Evolutionary conservation across 2,888 invertebrate species (phyloP).

Genomic region (Calephelis perditalis): DNA sequence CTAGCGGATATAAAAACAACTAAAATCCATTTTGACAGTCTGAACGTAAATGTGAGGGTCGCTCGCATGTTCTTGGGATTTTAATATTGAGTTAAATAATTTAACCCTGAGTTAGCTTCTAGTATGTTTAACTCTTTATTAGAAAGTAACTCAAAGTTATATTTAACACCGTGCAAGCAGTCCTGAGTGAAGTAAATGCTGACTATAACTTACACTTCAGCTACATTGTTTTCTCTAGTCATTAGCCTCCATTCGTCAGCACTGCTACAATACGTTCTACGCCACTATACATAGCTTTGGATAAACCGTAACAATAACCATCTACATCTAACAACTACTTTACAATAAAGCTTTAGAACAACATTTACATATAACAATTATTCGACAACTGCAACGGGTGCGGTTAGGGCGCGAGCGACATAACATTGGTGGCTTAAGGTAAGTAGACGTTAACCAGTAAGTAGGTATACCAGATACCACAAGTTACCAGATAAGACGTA

Average conservation of each 20-base stretch:
- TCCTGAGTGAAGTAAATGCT: constrained; percentile 25
- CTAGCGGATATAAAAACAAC: no score
- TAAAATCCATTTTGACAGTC: no score
- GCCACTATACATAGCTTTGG: constrained; percentile 69
- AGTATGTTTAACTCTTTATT: no score
- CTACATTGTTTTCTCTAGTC: no score
- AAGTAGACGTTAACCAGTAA: no score
- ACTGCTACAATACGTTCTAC: constrained; percentile 47
- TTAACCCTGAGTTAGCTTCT: no score
- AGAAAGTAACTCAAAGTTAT: no score
- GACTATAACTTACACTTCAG: no score
- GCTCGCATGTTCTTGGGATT: constrained; percentile 26
- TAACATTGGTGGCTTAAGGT: not conserved
- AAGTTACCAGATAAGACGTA: no score
- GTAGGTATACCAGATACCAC: no score
- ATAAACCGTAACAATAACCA: constrained; percentile 60
- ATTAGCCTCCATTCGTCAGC: not conserved
- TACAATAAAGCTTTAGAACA: constrained; percentile 76
- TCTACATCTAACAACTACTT: constrained; percentile 65
- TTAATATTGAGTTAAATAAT: no score
- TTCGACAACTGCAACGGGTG: constrained; percentile 50
- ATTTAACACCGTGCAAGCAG: no score
- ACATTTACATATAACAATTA: constrained; percentile 67
- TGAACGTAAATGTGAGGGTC: constrained; percentile 28
- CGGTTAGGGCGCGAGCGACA: constrained; percentile 35